These are phyloP conservation scores for Lamprotornis superbus DNA, from an alignment of 2,113 vertebrate species.

Conservation along the genomic window DNA sequence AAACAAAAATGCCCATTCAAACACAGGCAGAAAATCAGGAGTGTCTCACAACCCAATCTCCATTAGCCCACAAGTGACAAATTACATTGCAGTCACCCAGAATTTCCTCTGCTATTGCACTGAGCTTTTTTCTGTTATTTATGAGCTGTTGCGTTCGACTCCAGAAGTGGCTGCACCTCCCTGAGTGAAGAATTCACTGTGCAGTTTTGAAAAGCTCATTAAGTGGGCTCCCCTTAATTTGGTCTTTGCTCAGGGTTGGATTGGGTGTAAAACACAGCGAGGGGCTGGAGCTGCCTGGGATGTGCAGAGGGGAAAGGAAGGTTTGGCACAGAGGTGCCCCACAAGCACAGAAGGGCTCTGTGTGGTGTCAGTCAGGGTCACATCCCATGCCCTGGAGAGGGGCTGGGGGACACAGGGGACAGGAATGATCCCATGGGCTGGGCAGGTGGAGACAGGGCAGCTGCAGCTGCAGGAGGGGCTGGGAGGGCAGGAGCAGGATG, in stretches of 20 bases:
- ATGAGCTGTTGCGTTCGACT: not conserved
- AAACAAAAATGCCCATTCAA: not conserved
- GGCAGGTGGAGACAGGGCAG: not conserved
- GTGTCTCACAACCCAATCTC: not conserved
- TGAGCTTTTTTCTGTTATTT: conserved; percentile 17
- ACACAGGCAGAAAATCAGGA: not conserved
- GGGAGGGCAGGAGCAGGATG: not conserved
- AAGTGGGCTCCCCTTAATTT: not conserved
- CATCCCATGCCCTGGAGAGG: not conserved
- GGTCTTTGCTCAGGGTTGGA: not conserved
- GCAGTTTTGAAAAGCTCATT: not conserved
- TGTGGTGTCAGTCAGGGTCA: accelerated
- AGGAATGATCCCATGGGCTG: not conserved
- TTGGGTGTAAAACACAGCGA: not conserved
- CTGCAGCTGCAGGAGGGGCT: not conserved
- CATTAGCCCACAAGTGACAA: not conserved
- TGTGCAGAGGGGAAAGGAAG: not conserved
- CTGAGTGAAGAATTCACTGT: not conserved
- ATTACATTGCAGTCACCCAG: not conserved
- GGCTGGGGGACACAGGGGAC: not conserved
- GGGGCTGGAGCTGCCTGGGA: not conserved
- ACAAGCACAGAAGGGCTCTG: not conserved
- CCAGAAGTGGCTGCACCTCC: not conserved
- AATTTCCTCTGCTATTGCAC: not conserved
- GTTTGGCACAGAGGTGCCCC: not conserved